Evolutionary conservation across 1,140 invertebrate genomes (phyloP).

Genomic region (Colletes latitarsis): DNA sequence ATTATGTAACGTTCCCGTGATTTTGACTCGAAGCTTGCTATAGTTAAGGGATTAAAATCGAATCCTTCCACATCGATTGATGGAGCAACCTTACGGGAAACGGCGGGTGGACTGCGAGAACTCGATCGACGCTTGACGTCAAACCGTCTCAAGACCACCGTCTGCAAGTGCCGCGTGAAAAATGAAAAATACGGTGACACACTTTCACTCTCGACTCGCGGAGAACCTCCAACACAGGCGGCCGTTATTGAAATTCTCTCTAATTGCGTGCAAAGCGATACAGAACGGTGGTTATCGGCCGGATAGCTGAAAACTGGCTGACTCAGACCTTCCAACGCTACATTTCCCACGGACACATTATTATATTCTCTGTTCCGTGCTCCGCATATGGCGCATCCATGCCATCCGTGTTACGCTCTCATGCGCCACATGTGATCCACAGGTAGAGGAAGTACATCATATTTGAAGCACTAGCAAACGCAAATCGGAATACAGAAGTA

Average conservation of each 20-base stretch:
- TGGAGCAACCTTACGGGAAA: neutral
- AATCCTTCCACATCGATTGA: neutral
- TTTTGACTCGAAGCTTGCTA: too few species aligned
- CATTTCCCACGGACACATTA: neutral
- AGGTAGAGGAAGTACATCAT: too few species aligned
- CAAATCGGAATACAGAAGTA: too few species aligned
- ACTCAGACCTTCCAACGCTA: neutral
- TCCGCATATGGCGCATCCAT: too few species aligned
- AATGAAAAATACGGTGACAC: slow-evolving; percentile 64
- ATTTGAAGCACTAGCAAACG: too few species aligned
- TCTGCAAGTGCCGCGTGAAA: slow-evolving; percentile 44
- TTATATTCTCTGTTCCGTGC: too few species aligned
- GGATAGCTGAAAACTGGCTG: neutral
- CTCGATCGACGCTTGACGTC: slow-evolving; percentile 54
- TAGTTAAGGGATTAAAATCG: neutral
- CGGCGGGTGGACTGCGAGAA: slow-evolving; percentile 18
- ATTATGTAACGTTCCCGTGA: too few species aligned
- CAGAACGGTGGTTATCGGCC: neutral
- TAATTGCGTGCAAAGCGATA: slow-evolving; percentile 18
- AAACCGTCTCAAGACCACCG: slow-evolving; percentile 60
- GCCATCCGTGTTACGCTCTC: too few species aligned
- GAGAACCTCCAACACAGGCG: slow-evolving; percentile 18
- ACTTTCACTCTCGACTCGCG: slow-evolving; percentile 58
- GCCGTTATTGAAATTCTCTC: slow-evolving; percentile 37
- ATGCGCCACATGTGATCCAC: too few species aligned